Evolutionary conservation across 2,113 vertebrate genomes (phyloP).

Genomic region (Cheirogaleus medius): DNA sequence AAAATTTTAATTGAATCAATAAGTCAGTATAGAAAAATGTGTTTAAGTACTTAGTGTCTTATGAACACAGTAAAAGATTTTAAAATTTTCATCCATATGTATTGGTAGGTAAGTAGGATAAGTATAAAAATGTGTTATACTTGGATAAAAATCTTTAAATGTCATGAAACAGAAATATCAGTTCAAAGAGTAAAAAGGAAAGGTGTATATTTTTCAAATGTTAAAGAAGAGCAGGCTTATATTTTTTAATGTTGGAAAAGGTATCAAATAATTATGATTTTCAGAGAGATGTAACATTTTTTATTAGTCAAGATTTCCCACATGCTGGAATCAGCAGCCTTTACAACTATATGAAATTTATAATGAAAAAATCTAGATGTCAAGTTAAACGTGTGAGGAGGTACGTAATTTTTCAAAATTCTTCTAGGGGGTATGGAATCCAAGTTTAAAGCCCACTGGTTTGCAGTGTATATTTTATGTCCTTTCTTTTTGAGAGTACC

Average conservation of each 20-base stretch:
- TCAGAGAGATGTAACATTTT: not conserved
- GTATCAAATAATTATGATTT: not conserved
- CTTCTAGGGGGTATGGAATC: not conserved
- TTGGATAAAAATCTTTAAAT: constrained; percentile 36
- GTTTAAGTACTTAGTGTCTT: not conserved
- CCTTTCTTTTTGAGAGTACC: not conserved
- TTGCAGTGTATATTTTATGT: not conserved
- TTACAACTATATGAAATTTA: not conserved
- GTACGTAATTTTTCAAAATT: not conserved
- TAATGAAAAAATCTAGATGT: not conserved
- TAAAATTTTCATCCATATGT: not conserved
- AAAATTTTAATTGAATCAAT: not conserved
- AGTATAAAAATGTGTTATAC: not conserved
- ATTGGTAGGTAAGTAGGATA: not conserved
- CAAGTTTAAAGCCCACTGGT: not conserved
- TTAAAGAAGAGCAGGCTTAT: not conserved
- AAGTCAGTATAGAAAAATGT: not conserved
- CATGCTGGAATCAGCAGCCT: not conserved
- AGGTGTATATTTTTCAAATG: not conserved
- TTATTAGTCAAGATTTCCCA: not conserved
- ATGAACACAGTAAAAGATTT: not conserved
- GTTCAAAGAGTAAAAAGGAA: not conserved
- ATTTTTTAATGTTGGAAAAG: not conserved
- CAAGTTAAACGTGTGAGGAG: not conserved
- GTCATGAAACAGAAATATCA: not conserved